Conservation (phyloP, 1,140 invertebrate genomes). For the Gryllus bimaculatus region DNA sequence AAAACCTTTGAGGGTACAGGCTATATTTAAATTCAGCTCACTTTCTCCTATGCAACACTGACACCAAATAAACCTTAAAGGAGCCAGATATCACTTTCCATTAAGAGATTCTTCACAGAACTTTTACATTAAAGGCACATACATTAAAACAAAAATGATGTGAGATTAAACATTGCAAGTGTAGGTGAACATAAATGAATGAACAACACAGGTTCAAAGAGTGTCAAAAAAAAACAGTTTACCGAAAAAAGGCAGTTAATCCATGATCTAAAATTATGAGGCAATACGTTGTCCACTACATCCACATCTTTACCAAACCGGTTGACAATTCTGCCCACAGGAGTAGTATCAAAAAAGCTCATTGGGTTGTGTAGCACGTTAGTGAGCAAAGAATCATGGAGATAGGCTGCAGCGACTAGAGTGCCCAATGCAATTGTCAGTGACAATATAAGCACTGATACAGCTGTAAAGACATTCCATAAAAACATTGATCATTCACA, state of each 20-base stretch:
- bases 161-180: too few relatives aligned
- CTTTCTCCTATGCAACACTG: too few relatives aligned
- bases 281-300: conserved; percentile 63
- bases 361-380: conserved; percentile 52
- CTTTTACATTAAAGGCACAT: too few relatives aligned
- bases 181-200: too few relatives aligned
- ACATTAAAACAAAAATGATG: too few relatives aligned
- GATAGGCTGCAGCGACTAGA: conserved; percentile 57
- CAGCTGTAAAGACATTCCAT: conserved; percentile 14
- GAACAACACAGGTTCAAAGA: too few relatives aligned
- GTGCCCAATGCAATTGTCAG: conserved; percentile 58
- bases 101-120: too few relatives aligned
- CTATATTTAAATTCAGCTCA: too few relatives aligned
- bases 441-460: conserved; percentile 46
- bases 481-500: too few relatives aligned
- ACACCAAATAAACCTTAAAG: too few relatives aligned
- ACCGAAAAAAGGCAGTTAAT: conserved; percentile 35
- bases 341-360: conserved; percentile 79
- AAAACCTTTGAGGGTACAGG: too few relatives aligned
- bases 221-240: conserved; percentile 8
- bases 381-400: conserved; percentile 52
- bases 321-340: conserved; percentile 73
- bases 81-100: too few relatives aligned
- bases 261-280: conserved; percentile 58
- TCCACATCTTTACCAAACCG: conserved; percentile 79